phyloP scores from a whole-genome alignment of 2,888 invertebrate species.

The Globia sparganii region DNA sequence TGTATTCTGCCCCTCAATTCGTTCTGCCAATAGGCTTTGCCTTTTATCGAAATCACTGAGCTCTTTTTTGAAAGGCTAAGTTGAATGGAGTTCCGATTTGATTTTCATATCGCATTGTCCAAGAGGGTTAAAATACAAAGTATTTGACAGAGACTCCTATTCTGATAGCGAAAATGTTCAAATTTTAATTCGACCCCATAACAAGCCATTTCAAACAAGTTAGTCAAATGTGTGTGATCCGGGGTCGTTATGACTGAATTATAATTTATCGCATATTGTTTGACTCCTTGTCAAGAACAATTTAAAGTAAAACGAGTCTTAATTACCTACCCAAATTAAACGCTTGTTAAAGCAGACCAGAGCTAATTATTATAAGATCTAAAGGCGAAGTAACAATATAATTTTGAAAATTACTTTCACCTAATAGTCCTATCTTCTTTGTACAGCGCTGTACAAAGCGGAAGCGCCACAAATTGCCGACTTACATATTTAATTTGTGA shows the following conservation, averaged over 20 bases:
- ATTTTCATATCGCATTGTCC: conserved; percentile 64
- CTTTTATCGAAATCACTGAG: conserved; percentile 83
- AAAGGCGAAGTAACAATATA: conserved; percentile 86
- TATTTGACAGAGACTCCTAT: conserved; percentile 12
- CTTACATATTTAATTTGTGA: conserved; percentile 86
- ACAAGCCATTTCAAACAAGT: conserved; percentile 43
- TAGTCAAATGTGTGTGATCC: conserved; percentile 47
- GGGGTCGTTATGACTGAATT: conserved; percentile 65
- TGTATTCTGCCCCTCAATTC: conserved; percentile 82
- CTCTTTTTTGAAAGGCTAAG: conserved; percentile 72
- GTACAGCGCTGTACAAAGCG: conserved; percentile 80
- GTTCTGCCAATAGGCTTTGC: conserved; percentile 85
- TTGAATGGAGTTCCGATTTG: conserved; percentile 64
- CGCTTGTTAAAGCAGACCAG: conserved; percentile 85
- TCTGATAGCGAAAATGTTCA: conserved; percentile 7
- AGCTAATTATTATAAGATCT: conserved; percentile 87
- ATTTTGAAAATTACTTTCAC: conserved; percentile 86
- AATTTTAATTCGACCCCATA: conserved; percentile 30
- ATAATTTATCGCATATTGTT: conserved; percentile 73
- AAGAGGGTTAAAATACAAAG: conserved; percentile 32
- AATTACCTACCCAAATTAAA: conserved; percentile 85
- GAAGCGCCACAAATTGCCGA: conserved; percentile 86
- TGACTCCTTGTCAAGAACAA: conserved; percentile 75
- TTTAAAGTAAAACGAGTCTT: conserved; percentile 78
- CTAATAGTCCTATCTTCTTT: conserved; percentile 83